A percentile compares a stretch with the other conserved stretches of the same genome.
Conservation (phyloP, 2,113 vertebrate species). For the Archocentrus centrarchus region DNA sequence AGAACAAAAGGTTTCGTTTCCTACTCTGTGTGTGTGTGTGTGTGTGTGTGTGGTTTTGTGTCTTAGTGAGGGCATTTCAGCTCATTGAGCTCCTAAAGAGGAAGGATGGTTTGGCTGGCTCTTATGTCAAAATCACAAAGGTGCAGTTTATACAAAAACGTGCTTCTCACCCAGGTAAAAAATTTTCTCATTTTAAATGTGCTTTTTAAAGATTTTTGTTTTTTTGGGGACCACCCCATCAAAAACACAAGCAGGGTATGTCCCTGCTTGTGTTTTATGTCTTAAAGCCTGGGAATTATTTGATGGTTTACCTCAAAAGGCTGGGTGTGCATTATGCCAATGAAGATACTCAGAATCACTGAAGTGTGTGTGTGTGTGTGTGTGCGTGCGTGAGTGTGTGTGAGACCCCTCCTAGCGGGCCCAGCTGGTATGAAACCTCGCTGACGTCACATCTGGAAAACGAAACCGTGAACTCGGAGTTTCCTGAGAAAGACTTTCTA, state of each 20-base stretch:
- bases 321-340: not conserved
- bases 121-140: not conserved
- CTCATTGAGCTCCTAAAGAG: not conserved
- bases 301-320: not conserved
- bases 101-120: not conserved
- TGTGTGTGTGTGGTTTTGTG: too few species aligned
- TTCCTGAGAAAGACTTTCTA: constrained; percentile 57
- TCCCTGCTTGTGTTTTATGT: not conserved
- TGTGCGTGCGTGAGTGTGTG: not conserved
- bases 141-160: not conserved
- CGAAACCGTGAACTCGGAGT: constrained; percentile 72
- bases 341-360: not conserved
- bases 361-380: not conserved
- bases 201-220: not conserved
- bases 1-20: constrained; percentile 67
- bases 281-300: not conserved
- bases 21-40: not conserved
- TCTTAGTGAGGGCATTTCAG: not conserved
- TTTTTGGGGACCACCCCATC: too few species aligned
- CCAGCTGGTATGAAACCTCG: not conserved
- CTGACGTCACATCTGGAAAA: constrained; percentile 71
- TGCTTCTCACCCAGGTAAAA: not conserved
- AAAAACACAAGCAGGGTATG: not conserved
- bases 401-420: constrained; percentile 42
- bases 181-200: not conserved